Percentiles rank a stretch among this genome's conserved stretches.
phyloP scores from a whole-genome alignment of 2,888 invertebrate species.

The Apodemia zela region DNA sequence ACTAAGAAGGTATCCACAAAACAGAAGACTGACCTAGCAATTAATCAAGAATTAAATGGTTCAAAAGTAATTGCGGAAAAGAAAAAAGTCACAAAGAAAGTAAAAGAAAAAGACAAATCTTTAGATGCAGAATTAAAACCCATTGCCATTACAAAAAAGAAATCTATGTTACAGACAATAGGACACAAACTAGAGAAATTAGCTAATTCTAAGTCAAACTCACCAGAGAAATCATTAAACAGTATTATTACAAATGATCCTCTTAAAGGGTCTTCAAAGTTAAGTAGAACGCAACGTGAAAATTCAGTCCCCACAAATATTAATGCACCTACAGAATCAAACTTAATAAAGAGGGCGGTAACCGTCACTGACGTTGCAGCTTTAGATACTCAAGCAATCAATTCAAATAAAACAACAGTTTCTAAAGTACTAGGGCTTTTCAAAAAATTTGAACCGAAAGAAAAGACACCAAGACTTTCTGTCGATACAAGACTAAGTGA shows the following conservation, averaged over 20 bases:
- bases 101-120: slow-evolving; percentile 65
- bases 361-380: slow-evolving; percentile 85
- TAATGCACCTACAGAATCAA: slow-evolving; percentile 82
- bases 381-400: slow-evolving; percentile 53
- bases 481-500: slow-evolving; percentile 49
- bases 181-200: slow-evolving; percentile 89
- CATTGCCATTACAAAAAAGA: slow-evolving; percentile 74
- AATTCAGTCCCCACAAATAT: slow-evolving; percentile 82
- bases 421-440: slow-evolving; percentile 89
- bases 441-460: slow-evolving; percentile 85
- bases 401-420: slow-evolving; percentile 82
- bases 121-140: slow-evolving; percentile 52
- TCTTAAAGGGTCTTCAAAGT: slow-evolving; percentile 59
- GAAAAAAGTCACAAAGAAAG: slow-evolving; percentile 67
- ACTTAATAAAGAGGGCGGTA: slow-evolving; percentile 85
- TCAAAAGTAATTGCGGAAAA: slow-evolving; percentile 53
- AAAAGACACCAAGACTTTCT: slow-evolving; percentile 52
- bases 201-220: slow-evolving; percentile 72
- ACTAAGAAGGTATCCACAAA: slow-evolving; percentile 70
- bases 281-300: slow-evolving; percentile 82
- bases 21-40: slow-evolving; percentile 62
- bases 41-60: slow-evolving; percentile 48
- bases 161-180: slow-evolving; percentile 86
- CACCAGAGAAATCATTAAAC: slow-evolving; percentile 68
- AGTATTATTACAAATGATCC: slow-evolving; percentile 40